phyloP scores from a whole-genome alignment of 2,888 invertebrate species.

The Allophyes oxyacanthae region DNA sequence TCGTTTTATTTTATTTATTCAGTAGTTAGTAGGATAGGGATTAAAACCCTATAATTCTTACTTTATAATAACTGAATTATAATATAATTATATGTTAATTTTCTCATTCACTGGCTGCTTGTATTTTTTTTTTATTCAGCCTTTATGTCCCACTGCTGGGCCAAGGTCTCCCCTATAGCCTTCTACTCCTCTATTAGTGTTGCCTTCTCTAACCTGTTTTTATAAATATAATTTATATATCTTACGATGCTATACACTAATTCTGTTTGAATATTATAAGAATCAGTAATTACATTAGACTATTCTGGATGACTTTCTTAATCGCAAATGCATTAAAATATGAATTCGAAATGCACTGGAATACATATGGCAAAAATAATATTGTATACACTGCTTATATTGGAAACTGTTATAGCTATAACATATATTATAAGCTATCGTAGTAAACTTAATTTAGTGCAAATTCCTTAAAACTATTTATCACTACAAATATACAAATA shows the following conservation, averaged over 20 bases:
- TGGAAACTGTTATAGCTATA: background rate
- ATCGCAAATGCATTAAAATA: slow-evolving; percentile 24
- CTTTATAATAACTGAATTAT: too few relatives aligned
- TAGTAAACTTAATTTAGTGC: slow-evolving; percentile 3
- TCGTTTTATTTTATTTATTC: too few relatives aligned
- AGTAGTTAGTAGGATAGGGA: too few relatives aligned
- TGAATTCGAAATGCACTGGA: slow-evolving; percentile 19
- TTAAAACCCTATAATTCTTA: too few relatives aligned
- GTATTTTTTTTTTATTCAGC: too few relatives aligned
- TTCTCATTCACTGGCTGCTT: too few relatives aligned
- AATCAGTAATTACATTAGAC: background rate
- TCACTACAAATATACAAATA: slow-evolving; percentile 5
- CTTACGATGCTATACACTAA: background rate
- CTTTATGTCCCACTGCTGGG: too few relatives aligned
- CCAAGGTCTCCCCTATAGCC: too few relatives aligned
- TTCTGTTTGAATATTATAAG: background rate
- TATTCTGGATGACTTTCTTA: background rate
- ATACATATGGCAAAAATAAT: background rate
- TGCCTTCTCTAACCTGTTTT: too few relatives aligned
- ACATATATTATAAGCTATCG: background rate
- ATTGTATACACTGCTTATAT: slow-evolving; percentile 8
- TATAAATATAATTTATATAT: too few relatives aligned
- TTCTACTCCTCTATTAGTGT: too few relatives aligned
- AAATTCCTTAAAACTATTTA: slow-evolving; percentile 23
- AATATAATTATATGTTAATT: too few relatives aligned